Conservation (phyloP, 2,113 vertebrate species). For the Dendropsophus ebraccatus region DNA sequence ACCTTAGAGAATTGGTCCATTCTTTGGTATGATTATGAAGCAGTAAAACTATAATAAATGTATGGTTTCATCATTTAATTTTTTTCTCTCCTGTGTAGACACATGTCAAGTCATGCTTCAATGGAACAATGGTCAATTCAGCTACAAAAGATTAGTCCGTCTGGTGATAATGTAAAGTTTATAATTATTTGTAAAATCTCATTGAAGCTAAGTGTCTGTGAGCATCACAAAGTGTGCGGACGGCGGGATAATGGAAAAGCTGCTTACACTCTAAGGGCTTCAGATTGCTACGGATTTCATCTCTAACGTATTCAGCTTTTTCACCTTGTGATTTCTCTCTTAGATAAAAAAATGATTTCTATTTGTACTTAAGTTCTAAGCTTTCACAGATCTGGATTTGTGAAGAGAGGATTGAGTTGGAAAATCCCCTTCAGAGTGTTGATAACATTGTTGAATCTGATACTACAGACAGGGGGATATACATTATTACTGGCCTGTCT, state of each 20-base stretch:
- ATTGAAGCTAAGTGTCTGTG: conserved; percentile 34
- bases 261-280: conserved; percentile 42
- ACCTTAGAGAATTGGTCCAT: not conserved
- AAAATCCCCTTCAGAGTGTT: conserved; percentile 55
- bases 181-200: conserved; percentile 33
- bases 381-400: conserved; percentile 50
- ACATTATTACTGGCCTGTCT: conserved; percentile 51
- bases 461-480: conserved; percentile 38
- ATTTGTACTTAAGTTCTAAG: conserved; percentile 56
- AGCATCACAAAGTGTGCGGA: conserved; percentile 20
- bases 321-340: conserved; percentile 56
- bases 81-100: not conserved
- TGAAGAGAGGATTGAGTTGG: conserved; percentile 54
- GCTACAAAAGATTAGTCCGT: not conserved
- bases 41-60: not conserved
- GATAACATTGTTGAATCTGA: conserved; percentile 56
- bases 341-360: conserved; percentile 56
- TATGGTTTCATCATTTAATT: not conserved
- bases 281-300: conserved; percentile 48
- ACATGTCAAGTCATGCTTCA: not conserved
- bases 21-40: not conserved
- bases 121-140: conserved; percentile 16
- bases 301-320: conserved; percentile 50
- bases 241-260: conserved; percentile 47
- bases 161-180: conserved; percentile 40